phyloP scores from a whole-genome alignment of 2,888 invertebrate genomes.

The Aricia artaxerxes region DNA sequence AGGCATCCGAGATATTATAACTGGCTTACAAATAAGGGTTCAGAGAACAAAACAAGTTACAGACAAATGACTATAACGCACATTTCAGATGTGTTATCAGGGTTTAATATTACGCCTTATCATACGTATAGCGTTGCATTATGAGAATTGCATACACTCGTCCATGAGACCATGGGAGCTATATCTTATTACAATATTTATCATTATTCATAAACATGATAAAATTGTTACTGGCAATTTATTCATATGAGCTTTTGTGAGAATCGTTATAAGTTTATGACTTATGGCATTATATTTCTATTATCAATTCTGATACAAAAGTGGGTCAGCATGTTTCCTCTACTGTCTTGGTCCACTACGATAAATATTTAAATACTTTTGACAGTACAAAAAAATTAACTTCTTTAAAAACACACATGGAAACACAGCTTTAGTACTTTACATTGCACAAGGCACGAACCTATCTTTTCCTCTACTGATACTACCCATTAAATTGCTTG shows the following conservation, averaged over 20 bases:
- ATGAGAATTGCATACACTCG: constrained; percentile 36
- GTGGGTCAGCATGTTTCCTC: background rate
- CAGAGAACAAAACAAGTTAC: background rate
- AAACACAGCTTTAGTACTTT: too few species aligned
- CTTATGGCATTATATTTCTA: background rate
- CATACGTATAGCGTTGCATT: constrained; percentile 29
- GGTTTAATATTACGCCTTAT: constrained; percentile 29
- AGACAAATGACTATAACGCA: constrained; percentile 22
- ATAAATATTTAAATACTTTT: too few species aligned
- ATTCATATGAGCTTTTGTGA: background rate
- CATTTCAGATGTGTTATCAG: constrained; percentile 26
- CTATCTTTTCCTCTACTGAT: background rate
- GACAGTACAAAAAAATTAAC: too few species aligned
- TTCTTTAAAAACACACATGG: too few species aligned
- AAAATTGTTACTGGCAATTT: background rate
- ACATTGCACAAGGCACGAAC: too few species aligned
- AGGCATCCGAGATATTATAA: background rate
- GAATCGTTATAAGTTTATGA: background rate
- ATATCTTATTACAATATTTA: constrained; percentile 21
- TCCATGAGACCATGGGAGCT: background rate
- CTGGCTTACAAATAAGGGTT: background rate
- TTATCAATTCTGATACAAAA: background rate
- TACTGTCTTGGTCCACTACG: background rate
- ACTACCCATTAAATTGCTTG: too few species aligned
- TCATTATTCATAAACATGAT: constrained; percentile 13